Conservation (phyloP, 2,888 invertebrate genomes). For the Drosophila helvetica region DNA sequence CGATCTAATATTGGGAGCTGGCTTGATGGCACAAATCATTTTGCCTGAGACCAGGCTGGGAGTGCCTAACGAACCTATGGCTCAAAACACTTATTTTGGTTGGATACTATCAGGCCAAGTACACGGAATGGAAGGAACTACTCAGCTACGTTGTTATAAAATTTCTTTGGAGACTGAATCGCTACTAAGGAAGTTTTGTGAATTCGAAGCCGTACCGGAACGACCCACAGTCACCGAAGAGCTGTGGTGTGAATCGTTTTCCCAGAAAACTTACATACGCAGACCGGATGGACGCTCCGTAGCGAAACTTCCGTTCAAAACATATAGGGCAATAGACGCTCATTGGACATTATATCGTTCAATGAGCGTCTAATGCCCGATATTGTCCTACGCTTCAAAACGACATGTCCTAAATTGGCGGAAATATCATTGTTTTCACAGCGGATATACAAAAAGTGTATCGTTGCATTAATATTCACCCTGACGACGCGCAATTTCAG, state of each 20-base stretch:
- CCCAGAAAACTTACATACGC: neutral
- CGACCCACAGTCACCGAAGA: neutral
- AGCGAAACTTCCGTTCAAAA: neutral
- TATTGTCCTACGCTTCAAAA: too few species aligned
- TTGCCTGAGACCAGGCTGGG: constrained; percentile 2
- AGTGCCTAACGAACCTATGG: neutral
- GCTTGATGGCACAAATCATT: too few species aligned
- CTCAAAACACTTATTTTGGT: constrained; percentile 1
- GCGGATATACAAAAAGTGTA: too few species aligned
- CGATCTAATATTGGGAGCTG: too few species aligned
- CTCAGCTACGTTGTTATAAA: neutral
- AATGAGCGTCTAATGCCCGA: too few species aligned
- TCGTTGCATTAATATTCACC: too few species aligned
- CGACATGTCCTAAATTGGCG: too few species aligned
- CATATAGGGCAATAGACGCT: too few species aligned
- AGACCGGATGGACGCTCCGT: neutral
- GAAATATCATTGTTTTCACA: too few species aligned
- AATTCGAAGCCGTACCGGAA: neutral
- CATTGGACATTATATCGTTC: too few species aligned
- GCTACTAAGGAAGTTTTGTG: neutral
- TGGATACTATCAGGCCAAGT: neutral
- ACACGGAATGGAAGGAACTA: neutral
- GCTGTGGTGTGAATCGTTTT: neutral
- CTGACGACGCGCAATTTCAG: too few species aligned
- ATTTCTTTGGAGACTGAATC: neutral